Base-by-base conservation (phyloP, 2,113 vertebrate genomes). In the Pelvicachromis taeniatus region DNA sequence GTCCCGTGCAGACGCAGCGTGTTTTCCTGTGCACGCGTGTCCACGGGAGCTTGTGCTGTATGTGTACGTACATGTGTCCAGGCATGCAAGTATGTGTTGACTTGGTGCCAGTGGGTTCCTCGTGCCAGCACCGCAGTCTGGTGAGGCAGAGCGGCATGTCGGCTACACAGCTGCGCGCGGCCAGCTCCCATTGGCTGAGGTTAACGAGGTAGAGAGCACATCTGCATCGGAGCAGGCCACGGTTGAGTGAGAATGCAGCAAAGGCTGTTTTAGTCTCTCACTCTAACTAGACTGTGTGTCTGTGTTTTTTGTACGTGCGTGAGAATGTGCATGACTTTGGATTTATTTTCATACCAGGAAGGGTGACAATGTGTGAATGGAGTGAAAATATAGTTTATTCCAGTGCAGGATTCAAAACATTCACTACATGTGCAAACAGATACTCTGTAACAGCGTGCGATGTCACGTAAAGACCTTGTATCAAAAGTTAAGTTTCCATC, bases 161-260 rank as follows among this genome's bases (percentile, higher is more conserved):
- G 80, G 89, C 85, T 80, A 84, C 93, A 88, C 92, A 95, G 93
- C 93, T 93, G 93, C 61, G 84, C 31, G 33, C 53, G 86, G 93
- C 65, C 73, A 59, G 75, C 90, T 94, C 92, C 89, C 90, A 93
- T 94, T 94, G 94, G 94, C 31, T 21, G 91, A 88, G 93, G 94
- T 93, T 93, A 94, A 95, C 92, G 87, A 94, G 94, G 84, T 88
- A 86, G 89, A 85, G 88, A 83, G 88, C 95, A 93, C 93, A 93
- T 95, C 94, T 95, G 94, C 90, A 93, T 84, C 29, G 29, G 78
- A 75, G 91, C 65, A 77, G 88, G 83, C 58, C 85, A 93, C 78
- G 91, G 91, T 89, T 93, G 91, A 93, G 84, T 81, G 88, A 88
- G 78, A 86, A 81, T 88, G 61, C 65, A 77, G 61, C 70, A 65